phyloP scores from a whole-genome alignment of 2,113 vertebrate genomes.

The Leptosomus discolor region DNA sequence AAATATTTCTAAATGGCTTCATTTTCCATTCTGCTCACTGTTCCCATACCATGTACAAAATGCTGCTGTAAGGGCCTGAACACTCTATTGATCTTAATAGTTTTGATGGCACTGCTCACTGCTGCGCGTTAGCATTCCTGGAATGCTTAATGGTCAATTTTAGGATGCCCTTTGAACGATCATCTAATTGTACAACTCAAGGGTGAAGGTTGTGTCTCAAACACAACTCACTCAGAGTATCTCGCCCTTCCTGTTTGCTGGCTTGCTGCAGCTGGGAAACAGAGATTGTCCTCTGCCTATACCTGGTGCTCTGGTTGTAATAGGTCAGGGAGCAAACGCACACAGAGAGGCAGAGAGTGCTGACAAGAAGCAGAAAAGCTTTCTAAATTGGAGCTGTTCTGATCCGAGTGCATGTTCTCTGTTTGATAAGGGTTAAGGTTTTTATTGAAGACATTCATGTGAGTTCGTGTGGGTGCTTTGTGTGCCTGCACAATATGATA shows the following conservation, averaged over 20 bases:
- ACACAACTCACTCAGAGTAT: background rate
- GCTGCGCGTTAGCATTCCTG: background rate
- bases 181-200: background rate
- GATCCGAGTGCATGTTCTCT: fast-evolving
- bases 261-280: background rate
- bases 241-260: background rate
- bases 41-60: background rate
- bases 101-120: background rate
- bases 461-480: background rate
- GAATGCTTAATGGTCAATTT: background rate
- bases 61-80: background rate
- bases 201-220: background rate
- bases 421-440: background rate
- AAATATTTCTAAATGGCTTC: background rate
- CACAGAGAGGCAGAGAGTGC: background rate
- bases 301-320: background rate
- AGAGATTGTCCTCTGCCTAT: fast-evolving
- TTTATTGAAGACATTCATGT: background rate
- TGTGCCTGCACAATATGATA: background rate
- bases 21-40: background rate
- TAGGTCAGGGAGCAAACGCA: background rate
- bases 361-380: background rate
- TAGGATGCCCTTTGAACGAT: background rate
- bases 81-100: background rate
- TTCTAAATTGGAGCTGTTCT: background rate